A percentile compares a stretch with the other conserved stretches of the same genome.
phyloP scores from a whole-genome alignment of 2,113 vertebrate genomes.

The Desmodus rotundus region DNA sequence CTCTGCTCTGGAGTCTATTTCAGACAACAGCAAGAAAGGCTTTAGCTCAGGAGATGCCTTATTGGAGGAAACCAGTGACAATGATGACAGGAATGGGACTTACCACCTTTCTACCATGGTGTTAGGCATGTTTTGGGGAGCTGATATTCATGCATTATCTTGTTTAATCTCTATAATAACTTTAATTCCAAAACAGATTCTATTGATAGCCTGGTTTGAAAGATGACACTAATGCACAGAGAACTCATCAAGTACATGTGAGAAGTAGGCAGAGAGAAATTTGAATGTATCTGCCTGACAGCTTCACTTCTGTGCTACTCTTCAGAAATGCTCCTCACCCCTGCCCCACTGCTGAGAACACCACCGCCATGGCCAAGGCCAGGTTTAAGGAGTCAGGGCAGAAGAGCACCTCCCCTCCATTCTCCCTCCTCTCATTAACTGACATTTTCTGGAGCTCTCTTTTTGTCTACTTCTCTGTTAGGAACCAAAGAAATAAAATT shows the following conservation, averaged over 20 bases:
- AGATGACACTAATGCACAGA: neutral
- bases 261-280: neutral
- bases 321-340: neutral
- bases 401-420: neutral
- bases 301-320: rapidly evolving
- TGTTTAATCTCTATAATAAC: neutral
- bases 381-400: neutral
- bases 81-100: neutral
- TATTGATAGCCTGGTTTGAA: neutral
- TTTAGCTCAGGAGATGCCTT: neutral
- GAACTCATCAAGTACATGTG: neutral
- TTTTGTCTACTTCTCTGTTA: neutral
- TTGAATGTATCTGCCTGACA: too few relatives aligned
- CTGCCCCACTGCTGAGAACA: rapidly evolving
- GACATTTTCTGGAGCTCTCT: neutral
- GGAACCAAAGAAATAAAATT: neutral
- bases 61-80: neutral
- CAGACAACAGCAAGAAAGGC: too few relatives aligned
- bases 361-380: rapidly evolving
- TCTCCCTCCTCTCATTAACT: neutral
- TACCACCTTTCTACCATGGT: neutral
- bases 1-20: neutral
- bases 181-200: neutral
- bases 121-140: neutral
- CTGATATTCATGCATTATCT: neutral